These are phyloP conservation scores for Catagonus wagneri DNA, from an alignment of 2,113 vertebrate genomes.

Conservation along the genomic window DNA sequence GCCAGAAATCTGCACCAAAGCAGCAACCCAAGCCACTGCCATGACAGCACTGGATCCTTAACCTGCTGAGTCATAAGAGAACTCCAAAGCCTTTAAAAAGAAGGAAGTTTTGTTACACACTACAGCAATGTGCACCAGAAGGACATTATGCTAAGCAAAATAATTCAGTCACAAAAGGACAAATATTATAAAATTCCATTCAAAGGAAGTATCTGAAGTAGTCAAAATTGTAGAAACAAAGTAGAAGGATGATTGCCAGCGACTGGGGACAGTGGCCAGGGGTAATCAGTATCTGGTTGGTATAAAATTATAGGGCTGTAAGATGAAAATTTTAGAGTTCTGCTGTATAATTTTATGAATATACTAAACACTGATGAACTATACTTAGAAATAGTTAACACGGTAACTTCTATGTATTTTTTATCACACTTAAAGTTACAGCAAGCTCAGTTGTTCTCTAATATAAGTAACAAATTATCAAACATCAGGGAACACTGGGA, in stretches of 20 bases:
- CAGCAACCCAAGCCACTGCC: too few relatives aligned
- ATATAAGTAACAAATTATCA: background rate
- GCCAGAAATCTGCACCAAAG: too few relatives aligned
- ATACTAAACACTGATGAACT: background rate
- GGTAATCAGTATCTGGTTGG: background rate
- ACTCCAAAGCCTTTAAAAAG: background rate
- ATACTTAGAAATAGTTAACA: background rate
- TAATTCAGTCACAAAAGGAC: background rate
- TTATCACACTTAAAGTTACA: background rate
- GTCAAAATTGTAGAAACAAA: background rate
- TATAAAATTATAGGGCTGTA: background rate
- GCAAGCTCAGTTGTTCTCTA: background rate
- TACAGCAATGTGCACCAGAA: background rate
- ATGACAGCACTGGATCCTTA: too few relatives aligned
- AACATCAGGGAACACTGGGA: background rate
- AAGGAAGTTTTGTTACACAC: background rate
- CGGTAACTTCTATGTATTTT: background rate
- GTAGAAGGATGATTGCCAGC: background rate
- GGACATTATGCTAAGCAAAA: background rate
- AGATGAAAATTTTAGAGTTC: background rate
- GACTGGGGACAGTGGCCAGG: background rate
- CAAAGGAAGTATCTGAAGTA: background rate
- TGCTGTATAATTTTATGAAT: background rate
- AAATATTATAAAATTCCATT: background rate
- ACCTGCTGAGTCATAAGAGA: too few relatives aligned